Conservation (phyloP, 2,113 vertebrate genomes). For the Panthera leo region DNA sequence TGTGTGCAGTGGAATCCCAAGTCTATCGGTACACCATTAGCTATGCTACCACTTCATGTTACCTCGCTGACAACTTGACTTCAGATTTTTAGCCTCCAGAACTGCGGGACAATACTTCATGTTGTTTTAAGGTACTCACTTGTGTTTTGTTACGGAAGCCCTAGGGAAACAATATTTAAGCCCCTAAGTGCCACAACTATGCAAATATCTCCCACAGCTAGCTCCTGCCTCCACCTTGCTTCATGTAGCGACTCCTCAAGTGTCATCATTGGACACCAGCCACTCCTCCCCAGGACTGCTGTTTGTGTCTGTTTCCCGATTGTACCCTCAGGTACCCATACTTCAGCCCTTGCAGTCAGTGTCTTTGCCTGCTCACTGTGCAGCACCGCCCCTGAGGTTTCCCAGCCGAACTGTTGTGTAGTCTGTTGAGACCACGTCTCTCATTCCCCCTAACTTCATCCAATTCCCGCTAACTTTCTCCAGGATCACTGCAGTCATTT, state of each 20-base stretch:
- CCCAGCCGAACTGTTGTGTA: background rate
- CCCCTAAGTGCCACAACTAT: background rate
- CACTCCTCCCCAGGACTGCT: background rate
- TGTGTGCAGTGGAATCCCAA: too few species aligned
- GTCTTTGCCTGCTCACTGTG: background rate
- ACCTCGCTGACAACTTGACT: background rate
- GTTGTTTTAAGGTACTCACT: background rate
- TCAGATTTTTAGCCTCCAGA: background rate
- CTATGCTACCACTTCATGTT: too few species aligned
- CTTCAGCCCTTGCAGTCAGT: background rate
- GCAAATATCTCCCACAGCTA: background rate
- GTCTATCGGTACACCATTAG: too few species aligned
- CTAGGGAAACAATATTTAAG: background rate
- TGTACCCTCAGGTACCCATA: too few species aligned
- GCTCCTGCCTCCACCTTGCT: background rate
- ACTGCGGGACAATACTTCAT: background rate
- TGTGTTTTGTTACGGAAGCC: background rate
- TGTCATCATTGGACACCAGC: background rate
- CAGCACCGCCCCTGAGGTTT: background rate
- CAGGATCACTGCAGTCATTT: background rate
- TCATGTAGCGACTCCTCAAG: background rate
- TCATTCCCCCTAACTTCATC: background rate
- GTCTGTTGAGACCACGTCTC: background rate
- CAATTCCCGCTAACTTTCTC: background rate
- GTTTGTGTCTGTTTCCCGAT: background rate